Evolutionary conservation across 1,140 invertebrate genomes (phyloP).

Genomic region (Colletes latitarsis): DNA sequence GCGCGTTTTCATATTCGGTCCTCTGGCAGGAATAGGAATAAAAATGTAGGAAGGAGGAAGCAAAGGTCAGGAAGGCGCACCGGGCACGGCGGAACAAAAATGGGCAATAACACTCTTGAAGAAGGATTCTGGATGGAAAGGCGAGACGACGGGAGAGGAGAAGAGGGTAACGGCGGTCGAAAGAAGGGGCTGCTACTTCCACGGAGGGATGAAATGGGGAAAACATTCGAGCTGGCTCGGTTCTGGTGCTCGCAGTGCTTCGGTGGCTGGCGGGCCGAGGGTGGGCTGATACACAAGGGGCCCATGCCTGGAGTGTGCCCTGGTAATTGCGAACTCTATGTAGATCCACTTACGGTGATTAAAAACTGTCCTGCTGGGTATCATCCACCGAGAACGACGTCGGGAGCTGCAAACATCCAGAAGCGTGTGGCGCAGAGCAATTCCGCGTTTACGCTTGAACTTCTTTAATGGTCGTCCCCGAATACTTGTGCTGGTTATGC

Average conservation of each 20-base stretch:
- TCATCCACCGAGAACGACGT: constrained; percentile 63
- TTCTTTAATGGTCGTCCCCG: not conserved
- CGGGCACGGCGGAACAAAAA: not conserved
- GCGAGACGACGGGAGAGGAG: not conserved
- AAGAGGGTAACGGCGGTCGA: not conserved
- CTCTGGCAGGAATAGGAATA: not conserved
- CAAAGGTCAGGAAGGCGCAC: constrained; percentile 21
- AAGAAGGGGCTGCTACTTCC: constrained; percentile 12
- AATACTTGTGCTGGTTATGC: not conserved
- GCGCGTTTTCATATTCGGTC: not conserved
- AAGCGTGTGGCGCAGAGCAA: not conserved
- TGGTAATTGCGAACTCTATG: constrained; percentile 79
- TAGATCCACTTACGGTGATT: constrained; percentile 82
- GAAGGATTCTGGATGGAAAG: constrained; percentile 12
- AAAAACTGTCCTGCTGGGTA: constrained; percentile 81
- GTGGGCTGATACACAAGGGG: constrained; percentile 75
- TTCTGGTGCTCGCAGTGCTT: constrained; percentile 9
- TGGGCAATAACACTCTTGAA: constrained; percentile 26
- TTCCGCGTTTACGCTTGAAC: not conserved
- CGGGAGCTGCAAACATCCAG: constrained; percentile 5
- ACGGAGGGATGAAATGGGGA: constrained; percentile 67
- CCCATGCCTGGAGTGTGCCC: constrained; percentile 71
- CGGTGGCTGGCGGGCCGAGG: constrained; percentile 45
- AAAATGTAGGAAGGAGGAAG: not conserved
- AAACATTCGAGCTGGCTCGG: constrained; percentile 64